These are phyloP conservation scores for Ypsolopha scabrella DNA, from an alignment of 2,888 invertebrate genomes.

Conservation along the genomic window DNA sequence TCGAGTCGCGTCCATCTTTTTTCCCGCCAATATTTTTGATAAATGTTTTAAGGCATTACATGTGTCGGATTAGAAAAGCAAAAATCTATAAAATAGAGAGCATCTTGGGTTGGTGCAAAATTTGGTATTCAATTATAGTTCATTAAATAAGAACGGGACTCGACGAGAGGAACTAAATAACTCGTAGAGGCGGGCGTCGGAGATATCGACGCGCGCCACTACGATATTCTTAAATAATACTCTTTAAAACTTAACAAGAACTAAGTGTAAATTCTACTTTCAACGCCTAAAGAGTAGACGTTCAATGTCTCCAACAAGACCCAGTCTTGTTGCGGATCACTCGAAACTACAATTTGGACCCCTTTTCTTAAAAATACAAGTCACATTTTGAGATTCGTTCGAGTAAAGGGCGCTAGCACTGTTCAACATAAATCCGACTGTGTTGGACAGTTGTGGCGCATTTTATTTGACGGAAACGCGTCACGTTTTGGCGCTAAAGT, in stretches of 20 bases:
- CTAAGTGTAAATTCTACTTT: background rate
- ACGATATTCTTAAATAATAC: slow-evolving; percentile 26
- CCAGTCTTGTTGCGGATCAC: background rate
- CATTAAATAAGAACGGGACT: slow-evolving; percentile 28
- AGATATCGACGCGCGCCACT: slow-evolving; percentile 36
- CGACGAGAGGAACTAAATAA: slow-evolving; percentile 50
- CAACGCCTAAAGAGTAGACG: background rate
- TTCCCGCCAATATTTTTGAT: too few relatives aligned
- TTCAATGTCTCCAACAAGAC: background rate
- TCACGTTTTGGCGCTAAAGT: too few relatives aligned
- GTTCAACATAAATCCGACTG: too few relatives aligned
- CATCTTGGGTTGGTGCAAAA: too few relatives aligned
- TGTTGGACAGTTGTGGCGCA: too few relatives aligned
- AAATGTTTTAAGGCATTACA: too few relatives aligned
- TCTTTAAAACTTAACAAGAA: background rate
- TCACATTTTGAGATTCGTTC: too few relatives aligned
- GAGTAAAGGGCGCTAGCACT: too few relatives aligned
- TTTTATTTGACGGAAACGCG: too few relatives aligned
- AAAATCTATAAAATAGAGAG: too few relatives aligned
- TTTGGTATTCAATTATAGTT: too few relatives aligned
- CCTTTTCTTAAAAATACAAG: background rate
- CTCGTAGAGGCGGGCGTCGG: slow-evolving; percentile 44
- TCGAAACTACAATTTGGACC: slow-evolving; percentile 3
- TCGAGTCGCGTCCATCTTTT: slow-evolving; percentile 29
- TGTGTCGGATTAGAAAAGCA: too few relatives aligned